Conservation (phyloP, 2,113 vertebrate genomes). For the Mionectes macconnelli region DNA sequence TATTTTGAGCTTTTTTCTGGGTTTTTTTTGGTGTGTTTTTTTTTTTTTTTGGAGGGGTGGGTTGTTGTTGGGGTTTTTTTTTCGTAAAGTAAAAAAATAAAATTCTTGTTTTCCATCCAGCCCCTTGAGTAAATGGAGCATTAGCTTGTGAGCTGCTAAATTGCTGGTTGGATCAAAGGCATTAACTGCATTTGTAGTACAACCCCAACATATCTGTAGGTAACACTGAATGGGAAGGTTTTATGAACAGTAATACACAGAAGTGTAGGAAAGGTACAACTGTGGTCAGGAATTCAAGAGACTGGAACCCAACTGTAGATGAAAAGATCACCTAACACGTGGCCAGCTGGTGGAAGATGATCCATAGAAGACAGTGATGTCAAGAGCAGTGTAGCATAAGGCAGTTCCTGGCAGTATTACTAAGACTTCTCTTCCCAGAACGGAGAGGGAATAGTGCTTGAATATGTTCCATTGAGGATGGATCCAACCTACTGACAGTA, state of each 20-base stretch:
- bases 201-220: not conserved
- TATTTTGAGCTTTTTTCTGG: not conserved
- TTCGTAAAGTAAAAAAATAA: not conserved
- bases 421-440: not conserved
- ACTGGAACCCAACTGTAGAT: not conserved
- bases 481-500: not conserved
- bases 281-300: not conserved
- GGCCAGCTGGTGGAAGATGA: not conserved
- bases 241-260: not conserved
- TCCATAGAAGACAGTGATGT: not conserved
- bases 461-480: not conserved
- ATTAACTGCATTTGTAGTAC: not conserved
- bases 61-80: too few relatives aligned
- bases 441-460: not conserved
- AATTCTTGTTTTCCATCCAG: not conserved
- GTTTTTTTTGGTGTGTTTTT: too few relatives aligned
- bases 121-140: not conserved
- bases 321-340: not conserved
- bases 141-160: not conserved
- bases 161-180: not conserved
- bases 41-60: too few relatives aligned
- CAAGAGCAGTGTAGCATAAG: not conserved
- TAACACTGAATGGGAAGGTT: not conserved
- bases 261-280: not conserved
- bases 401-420: not conserved